These are phyloP conservation scores for Telmatochromis brachygnathus DNA, from an alignment of 2,113 vertebrate genomes.

Conservation along the genomic window DNA sequence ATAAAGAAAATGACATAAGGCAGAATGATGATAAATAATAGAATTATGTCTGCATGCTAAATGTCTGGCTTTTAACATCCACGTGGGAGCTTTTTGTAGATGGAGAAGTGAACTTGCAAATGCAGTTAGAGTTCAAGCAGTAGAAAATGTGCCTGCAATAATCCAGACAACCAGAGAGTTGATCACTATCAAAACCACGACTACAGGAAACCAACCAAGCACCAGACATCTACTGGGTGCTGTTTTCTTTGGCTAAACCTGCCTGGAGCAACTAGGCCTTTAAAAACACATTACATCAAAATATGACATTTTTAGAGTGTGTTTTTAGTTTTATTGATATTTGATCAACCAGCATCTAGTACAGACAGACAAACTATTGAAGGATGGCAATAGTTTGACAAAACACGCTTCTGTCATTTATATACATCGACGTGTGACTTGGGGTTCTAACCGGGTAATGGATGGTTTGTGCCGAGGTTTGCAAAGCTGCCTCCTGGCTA, in stretches of 20 bases:
- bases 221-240: not conserved
- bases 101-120: not conserved
- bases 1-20: not conserved
- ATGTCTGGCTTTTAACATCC: not conserved
- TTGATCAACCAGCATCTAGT: not conserved
- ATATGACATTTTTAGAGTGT: rapidly evolving
- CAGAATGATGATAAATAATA: not conserved
- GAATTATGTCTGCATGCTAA: not conserved
- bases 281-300: not conserved
- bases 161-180: not conserved
- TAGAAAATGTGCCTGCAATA: not conserved
- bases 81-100: not conserved
- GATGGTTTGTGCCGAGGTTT: not conserved
- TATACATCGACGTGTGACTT: not conserved
- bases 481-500: not conserved
- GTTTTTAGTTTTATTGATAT: rapidly evolving
- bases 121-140: not conserved
- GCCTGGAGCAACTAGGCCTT: not conserved
- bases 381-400: not conserved
- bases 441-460: not conserved
- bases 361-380: not conserved
- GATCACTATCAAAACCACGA: not conserved
- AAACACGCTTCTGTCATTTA: not conserved
- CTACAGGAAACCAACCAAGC: not conserved
- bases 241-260: not conserved